Percentiles rank a stretch among this genome's conserved stretches.
phyloP scores from a whole-genome alignment of 1,140 invertebrate species.

The Maniola jurtina region DNA sequence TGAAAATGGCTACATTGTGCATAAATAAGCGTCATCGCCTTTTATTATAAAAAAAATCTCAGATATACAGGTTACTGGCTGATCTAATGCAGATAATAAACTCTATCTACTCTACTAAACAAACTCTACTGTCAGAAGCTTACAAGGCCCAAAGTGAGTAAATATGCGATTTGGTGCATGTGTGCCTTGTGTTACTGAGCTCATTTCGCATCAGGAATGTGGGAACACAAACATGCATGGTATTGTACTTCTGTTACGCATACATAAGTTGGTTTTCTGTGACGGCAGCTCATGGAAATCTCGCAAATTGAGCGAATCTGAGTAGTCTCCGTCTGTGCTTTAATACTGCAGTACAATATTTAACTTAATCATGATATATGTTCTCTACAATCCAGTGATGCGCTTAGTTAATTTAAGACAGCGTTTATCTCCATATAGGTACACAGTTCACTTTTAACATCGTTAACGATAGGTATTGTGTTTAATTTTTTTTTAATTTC shows the following conservation, averaged over 20 bases:
- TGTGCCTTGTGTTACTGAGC: conserved; percentile 5
- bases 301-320: conserved; percentile 25
- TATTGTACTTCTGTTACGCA: conserved; percentile 17
- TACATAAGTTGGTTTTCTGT: conserved; percentile 19
- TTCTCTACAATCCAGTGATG: not conserved
- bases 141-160: not conserved
- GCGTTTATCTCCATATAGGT: not conserved
- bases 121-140: too few relatives aligned
- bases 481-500: too few relatives aligned
- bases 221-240: conserved; percentile 17
- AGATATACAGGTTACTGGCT: too few relatives aligned
- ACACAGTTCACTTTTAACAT: too few relatives aligned
- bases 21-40: too few relatives aligned
- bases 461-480: too few relatives aligned
- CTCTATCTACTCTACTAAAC: too few relatives aligned
- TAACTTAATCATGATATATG: not conserved
- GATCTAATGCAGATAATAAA: too few relatives aligned
- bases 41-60: too few relatives aligned
- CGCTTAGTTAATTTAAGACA: not conserved
- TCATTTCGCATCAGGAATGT: conserved; percentile 20
- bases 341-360: not conserved
- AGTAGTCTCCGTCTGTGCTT: conserved; percentile 5
- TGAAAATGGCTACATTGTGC: too few relatives aligned
- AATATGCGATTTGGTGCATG: not conserved
- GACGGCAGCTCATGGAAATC: conserved; percentile 30